phyloP scores from a whole-genome alignment of 2,113 vertebrate genomes.

The Mirza zaza region DNA sequence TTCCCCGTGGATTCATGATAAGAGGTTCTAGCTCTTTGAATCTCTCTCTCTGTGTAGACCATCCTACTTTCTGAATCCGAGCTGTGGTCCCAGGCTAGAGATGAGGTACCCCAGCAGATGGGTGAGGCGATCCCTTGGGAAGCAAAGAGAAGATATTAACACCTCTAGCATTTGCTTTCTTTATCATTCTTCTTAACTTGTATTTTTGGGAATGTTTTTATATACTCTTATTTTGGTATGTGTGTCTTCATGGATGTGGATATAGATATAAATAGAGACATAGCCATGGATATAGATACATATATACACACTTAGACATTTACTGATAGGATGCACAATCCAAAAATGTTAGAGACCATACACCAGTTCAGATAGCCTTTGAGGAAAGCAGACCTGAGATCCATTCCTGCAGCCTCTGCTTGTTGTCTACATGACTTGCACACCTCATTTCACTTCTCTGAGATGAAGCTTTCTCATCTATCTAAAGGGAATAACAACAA shows the following conservation, averaged over 20 bases:
- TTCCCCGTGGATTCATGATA: not conserved
- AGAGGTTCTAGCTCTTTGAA: not conserved
- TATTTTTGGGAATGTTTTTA: not conserved
- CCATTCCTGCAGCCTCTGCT: not conserved
- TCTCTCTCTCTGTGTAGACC: not conserved
- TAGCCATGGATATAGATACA: not conserved
- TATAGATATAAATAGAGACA: not conserved
- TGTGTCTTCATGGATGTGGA: not conserved
- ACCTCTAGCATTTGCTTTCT: not conserved
- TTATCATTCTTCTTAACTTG: not conserved
- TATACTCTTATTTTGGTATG: not conserved
- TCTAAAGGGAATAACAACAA: not conserved
- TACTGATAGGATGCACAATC: not conserved
- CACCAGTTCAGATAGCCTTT: not conserved
- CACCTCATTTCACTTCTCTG: not conserved
- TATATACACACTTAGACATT: not conserved
- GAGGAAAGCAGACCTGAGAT: not conserved
- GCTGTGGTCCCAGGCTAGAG: not conserved
- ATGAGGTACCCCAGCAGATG: not conserved
- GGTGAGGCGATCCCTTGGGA: not conserved
- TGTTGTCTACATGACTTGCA: not conserved
- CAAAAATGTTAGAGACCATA: not conserved
- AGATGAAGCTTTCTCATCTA: not conserved
- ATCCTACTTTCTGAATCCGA: not conserved
- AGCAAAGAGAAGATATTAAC: not conserved